These are phyloP conservation scores for Aporrectodea caliginosa DNA, from an alignment of 1,140 invertebrate genomes.

Conservation along the genomic window DNA sequence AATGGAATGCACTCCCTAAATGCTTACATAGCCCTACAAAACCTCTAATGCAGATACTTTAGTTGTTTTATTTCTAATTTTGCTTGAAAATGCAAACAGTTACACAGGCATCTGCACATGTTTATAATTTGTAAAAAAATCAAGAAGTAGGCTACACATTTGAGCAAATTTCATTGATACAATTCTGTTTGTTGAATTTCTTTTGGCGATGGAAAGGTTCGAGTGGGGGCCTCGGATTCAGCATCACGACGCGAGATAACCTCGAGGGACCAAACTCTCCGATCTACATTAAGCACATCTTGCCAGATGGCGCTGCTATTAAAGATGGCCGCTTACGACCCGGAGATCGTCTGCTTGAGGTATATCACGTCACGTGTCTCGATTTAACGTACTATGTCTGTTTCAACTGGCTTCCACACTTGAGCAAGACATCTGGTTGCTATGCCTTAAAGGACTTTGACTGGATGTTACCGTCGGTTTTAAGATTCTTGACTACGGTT, in stretches of 20 bases:
- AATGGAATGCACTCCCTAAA: no score
- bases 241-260: conserved; percentile 93
- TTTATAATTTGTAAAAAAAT: no score
- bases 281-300: conserved; percentile 97
- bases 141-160: no score
- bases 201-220: no score
- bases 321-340: conserved; percentile 85
- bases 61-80: no score
- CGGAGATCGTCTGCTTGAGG: conserved; percentile 85
- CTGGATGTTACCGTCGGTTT: no score
- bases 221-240: conserved; percentile 84
- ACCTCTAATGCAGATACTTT: no score
- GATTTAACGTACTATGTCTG: background rate
- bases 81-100: no score
- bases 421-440: background rate
- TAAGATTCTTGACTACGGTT: conserved; percentile 19
- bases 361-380: background rate
- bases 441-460: background rate
- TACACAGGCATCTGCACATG: no score
- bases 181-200: no score
- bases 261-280: conserved; percentile 79
- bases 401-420: background rate
- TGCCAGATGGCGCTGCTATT: conserved; percentile 91
- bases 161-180: no score
- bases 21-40: no score